Percentiles rank a stretch among this genome's conserved stretches.
Conservation (phyloP, 2,888 invertebrate genomes). For the Marasmarcha lunaedactyla region DNA sequence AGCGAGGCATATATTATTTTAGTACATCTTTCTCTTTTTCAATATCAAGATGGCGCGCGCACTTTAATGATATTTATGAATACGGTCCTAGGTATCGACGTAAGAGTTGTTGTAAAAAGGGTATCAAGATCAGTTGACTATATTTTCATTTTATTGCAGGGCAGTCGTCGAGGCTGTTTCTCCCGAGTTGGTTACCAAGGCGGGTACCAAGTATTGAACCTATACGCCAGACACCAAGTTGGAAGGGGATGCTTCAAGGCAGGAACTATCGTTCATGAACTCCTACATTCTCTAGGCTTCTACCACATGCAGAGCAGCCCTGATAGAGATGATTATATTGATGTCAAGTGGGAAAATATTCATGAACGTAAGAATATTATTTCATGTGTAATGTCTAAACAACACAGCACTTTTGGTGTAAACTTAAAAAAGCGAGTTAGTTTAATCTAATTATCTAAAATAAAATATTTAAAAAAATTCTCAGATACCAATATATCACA, state of each 20-base stretch:
- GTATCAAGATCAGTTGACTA: too few relatives aligned
- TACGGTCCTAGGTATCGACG: too few relatives aligned
- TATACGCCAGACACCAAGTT: constrained; percentile 64
- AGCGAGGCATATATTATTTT: too few relatives aligned
- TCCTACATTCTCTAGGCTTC: constrained; percentile 84
- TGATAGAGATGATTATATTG: constrained; percentile 81
- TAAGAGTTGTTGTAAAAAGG: too few relatives aligned
- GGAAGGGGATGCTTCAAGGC: constrained; percentile 72
- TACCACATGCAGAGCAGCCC: constrained; percentile 86
- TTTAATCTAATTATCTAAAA: too few relatives aligned
- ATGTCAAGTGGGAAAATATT: constrained; percentile 80
- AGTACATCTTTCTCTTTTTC: too few relatives aligned
- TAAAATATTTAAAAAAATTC: too few relatives aligned
- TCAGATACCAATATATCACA: too few relatives aligned
- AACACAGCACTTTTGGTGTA: too few relatives aligned
- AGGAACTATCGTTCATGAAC: constrained; percentile 81
- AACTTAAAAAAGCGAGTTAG: too few relatives aligned
- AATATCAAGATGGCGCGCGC: too few relatives aligned
- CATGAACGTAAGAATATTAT: constrained; percentile 58
- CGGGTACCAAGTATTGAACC: constrained; percentile 66
- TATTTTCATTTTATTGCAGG: constrained; percentile 29
- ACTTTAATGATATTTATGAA: too few relatives aligned
- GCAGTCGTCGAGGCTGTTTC: constrained; percentile 56
- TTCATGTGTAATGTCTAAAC: neutral
- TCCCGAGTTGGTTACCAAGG: constrained; percentile 63